Conservation (phyloP, 2,797 vertebrate species). For the Molossus alvarezi region DNA sequence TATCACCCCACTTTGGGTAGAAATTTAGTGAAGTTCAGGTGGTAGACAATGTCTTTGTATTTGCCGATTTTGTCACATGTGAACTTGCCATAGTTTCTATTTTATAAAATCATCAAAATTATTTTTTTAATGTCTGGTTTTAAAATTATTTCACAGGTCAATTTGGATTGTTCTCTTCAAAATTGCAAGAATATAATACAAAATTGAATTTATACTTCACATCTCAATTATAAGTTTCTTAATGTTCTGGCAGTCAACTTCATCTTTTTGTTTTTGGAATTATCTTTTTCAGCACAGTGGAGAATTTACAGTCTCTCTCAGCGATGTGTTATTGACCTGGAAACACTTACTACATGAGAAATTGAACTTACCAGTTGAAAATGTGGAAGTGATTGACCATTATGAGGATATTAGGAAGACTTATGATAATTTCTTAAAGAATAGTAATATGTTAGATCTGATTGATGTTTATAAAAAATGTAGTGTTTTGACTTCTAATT, state of each 20-base stretch:
- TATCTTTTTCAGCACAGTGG: conserved; percentile 90
- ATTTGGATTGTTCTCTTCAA: conserved; percentile 37
- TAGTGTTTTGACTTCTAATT: conserved; percentile 87
- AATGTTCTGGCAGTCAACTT: background rate
- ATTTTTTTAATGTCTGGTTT: conserved; percentile 50
- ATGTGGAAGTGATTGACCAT: conserved; percentile 90
- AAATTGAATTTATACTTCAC: conserved; percentile 53
- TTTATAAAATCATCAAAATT: conserved; percentile 58
- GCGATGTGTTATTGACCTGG: conserved; percentile 95
- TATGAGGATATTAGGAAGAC: conserved; percentile 92
- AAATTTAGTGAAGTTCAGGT: conserved; percentile 41
- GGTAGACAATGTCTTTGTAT: background rate
- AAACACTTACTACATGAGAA: conserved; percentile 95
- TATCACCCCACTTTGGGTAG: background rate
- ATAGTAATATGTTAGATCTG: conserved; percentile 95
- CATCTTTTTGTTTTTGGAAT: conserved; percentile 52
- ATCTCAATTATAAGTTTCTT: background rate
- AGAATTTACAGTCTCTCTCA: conserved; percentile 95
- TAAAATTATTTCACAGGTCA: conserved; percentile 41
- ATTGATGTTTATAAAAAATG: conserved; percentile 93
- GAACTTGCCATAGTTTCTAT: conserved; percentile 37
- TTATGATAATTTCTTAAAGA: conserved; percentile 94
- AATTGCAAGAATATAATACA: background rate
- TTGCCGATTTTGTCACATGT: conserved; percentile 6
- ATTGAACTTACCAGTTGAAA: conserved; percentile 91